phyloP scores from a whole-genome alignment of 2,888 invertebrate species.

The Aquatica leii region DNA sequence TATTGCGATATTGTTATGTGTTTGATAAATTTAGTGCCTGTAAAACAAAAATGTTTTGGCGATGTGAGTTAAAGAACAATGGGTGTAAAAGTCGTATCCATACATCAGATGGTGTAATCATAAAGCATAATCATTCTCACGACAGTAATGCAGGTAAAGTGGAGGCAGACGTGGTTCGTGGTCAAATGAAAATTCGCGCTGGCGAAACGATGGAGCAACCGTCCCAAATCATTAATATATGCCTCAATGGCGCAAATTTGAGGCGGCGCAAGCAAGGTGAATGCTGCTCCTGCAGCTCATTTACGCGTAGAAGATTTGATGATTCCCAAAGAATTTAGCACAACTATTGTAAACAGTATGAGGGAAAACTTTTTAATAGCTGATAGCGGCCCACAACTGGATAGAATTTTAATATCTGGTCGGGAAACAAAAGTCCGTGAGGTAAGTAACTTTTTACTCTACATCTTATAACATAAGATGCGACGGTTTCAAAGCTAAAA shows the following conservation, averaged over 20 bases:
- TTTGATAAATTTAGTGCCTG: no score
- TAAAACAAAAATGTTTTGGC: no score
- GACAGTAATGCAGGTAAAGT: conserved; percentile 4
- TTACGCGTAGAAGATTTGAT: conserved; percentile 4
- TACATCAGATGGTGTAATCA: conserved; percentile 2
- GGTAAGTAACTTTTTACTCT: no score
- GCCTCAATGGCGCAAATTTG: conserved; percentile 3
- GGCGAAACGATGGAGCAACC: conserved; percentile 2
- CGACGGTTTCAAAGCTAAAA: no score
- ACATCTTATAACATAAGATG: no score
- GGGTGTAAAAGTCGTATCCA: no score
- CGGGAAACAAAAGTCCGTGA: conserved; percentile 8
- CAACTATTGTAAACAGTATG: not conserved
- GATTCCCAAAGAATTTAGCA: conserved; percentile 1
- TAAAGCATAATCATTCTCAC: conserved; percentile 6
- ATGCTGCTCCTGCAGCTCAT: conserved; percentile 3
- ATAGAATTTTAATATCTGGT: conserved; percentile 7
- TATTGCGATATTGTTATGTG: no score
- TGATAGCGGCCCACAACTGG: conserved; percentile 5
- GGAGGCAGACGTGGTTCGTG: conserved; percentile 5
- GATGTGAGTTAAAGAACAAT: conserved; percentile 5
- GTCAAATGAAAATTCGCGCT: conserved; percentile 5
- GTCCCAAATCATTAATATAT: conserved; percentile 6
- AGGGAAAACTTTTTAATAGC: no score
- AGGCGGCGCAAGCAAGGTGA: conserved; percentile 7